Evolutionary conservation across 1,140 invertebrate species (phyloP), one percentile per base, ranked within the genome.

Genomic region (Bombyx mandarina): DNA sequence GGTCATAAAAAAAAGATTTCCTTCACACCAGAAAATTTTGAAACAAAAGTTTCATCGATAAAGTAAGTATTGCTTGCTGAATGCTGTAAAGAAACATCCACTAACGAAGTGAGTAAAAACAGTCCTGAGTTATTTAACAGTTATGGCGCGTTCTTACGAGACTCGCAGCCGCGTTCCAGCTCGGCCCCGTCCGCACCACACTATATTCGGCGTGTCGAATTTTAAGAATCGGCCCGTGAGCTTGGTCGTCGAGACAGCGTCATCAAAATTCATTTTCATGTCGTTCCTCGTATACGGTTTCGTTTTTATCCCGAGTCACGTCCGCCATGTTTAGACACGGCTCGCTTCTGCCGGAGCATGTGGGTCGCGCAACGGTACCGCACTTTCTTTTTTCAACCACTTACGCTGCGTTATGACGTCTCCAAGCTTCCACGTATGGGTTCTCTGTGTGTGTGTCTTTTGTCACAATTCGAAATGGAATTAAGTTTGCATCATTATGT

Each of bases 341-440:
- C 65, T 60, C 62, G 63, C 55, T 57, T 53, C 51, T 58, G 51
- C 54, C 54, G 43, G 22, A 60, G 66, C 71, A 76, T 77, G 67
- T 79, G 72, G 76, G 77, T 77, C 79, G 73, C 60, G 64, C 69
- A 78, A 82, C 79, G 79, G 79, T 79, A 75, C 66, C 54, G 53
- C 64, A 79, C 77, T 79, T 77, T 78, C 77, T 79, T 82, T 82
- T 79, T 77, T 79, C 42, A 54, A 47, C 26, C 2, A 35, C 26
- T 3, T 5, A 35, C 26, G 26, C 12, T 18, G 26, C 26, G 26
- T 5, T 35, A 35, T 35, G 26, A 35, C 48, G n/a, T 49, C 22
- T 49, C 22, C 10, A 18, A 7, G 12, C 12, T 49, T 18, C 12
- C 48, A 49, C 48, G 48, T 49, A n/a, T n/a, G 7, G 9, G 45